These are phyloP conservation scores for Tachyglossus aculeatus DNA, from an alignment of 2,797 vertebrate species.

Conservation along the genomic window DNA sequence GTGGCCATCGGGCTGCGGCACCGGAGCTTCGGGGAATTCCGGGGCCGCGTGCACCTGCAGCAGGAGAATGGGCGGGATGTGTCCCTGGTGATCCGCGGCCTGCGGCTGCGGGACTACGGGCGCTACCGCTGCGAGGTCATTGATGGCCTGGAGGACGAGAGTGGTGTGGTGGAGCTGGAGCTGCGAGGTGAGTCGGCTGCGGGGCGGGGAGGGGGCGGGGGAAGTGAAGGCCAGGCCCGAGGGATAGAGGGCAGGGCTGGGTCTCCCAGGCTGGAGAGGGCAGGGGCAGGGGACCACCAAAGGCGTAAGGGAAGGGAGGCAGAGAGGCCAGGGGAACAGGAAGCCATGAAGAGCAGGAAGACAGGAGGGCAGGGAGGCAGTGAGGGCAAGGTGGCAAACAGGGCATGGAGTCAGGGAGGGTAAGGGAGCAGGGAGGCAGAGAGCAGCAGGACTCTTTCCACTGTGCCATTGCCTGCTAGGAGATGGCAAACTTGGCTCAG, in stretches of 20 bases:
- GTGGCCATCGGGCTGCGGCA: constrained; percentile 84
- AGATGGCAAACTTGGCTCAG: not conserved
- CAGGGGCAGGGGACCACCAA: not conserved
- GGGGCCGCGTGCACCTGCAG: constrained; percentile 80
- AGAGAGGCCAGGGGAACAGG: not conserved
- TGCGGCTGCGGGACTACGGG: constrained; percentile 84
- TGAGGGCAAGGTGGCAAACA: not conserved
- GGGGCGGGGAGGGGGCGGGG: not conserved
- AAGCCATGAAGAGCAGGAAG: not conserved
- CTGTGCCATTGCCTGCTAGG: not conserved
- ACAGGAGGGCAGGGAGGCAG: not conserved
- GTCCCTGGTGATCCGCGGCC: constrained; percentile 82
- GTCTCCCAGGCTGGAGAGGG: not conserved
- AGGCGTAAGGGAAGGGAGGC: not conserved
- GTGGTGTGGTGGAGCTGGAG: constrained; percentile 84
- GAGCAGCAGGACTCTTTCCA: not conserved
- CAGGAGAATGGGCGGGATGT: constrained; percentile 66
- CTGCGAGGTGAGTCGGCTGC: constrained; percentile 76
- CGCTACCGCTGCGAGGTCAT: constrained; percentile 93
- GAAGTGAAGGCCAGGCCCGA: not conserved
- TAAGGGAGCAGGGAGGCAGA: not conserved
- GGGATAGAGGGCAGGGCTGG: too few relatives aligned
- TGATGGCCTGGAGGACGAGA: constrained; percentile 91
- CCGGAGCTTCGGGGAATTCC: constrained; percentile 84
- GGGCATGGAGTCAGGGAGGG: not conserved